Conservation (phyloP, 1,140 invertebrate species). For the Caenorhabditis latens region DNA sequence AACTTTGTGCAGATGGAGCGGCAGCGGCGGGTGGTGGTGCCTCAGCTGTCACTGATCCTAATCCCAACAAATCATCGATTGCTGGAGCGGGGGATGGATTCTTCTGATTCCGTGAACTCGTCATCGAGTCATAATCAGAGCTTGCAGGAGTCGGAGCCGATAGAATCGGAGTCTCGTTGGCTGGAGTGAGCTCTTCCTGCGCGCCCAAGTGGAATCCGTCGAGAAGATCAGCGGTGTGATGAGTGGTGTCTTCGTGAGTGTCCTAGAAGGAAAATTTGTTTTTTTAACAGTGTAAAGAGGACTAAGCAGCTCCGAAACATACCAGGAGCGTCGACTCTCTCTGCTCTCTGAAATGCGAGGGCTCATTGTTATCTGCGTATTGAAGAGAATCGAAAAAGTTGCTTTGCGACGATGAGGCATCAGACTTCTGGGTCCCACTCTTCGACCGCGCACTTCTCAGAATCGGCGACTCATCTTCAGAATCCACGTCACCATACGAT, state of each 20-base stretch:
- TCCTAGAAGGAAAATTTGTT: not conserved
- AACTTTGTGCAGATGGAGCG: not conserved
- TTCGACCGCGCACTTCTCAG: not conserved
- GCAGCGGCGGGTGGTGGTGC: not conserved
- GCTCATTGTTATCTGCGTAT: slow-evolving; percentile 6
- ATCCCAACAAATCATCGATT: slow-evolving; percentile 16
- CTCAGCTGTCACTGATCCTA: not conserved
- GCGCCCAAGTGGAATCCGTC: slow-evolving; percentile 19
- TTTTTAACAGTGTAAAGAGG: no score
- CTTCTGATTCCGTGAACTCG: not conserved
- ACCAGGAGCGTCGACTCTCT: slow-evolving; percentile 5
- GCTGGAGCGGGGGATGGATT: slow-evolving; percentile 9
- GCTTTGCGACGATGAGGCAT: not conserved
- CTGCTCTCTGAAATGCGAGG: not conserved
- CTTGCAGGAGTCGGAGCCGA: slow-evolving; percentile 26
- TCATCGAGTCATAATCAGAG: slow-evolving; percentile 37
- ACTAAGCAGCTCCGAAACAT: not conserved
- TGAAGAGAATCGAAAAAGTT: slow-evolving; percentile 32
- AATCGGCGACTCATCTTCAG: slow-evolving; percentile 44
- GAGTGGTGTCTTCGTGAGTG: not conserved
- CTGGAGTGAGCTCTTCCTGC: not conserved
- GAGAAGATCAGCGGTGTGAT: slow-evolving; percentile 9
- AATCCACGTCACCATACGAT: slow-evolving; percentile 49
- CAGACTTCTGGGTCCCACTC: not conserved
- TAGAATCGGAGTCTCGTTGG: slow-evolving; percentile 17